Percentiles rank a stretch among this genome's conserved stretches.
These are phyloP conservation scores for Latrodectus hesperus DNA, from an alignment of 2,888 invertebrate genomes.

Conservation along the genomic window DNA sequence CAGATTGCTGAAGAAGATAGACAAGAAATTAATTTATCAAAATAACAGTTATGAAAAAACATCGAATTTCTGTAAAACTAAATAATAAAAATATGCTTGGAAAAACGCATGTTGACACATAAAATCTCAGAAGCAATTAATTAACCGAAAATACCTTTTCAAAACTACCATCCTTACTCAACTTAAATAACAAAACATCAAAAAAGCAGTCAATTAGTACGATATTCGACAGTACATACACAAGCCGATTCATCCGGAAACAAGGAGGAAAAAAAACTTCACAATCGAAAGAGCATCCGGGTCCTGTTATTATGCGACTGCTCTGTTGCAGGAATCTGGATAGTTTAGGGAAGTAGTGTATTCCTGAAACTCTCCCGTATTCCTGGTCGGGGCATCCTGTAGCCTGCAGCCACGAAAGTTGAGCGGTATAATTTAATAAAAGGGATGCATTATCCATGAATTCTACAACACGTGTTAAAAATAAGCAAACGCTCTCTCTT, in stretches of 20 bases:
- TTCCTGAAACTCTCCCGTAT: slow-evolving; percentile 38
- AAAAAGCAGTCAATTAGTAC: neutral
- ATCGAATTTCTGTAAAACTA: too few relatives aligned
- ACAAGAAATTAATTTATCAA: too few relatives aligned
- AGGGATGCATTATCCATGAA: slow-evolving; percentile 65
- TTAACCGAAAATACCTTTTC: neutral
- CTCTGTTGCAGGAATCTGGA: slow-evolving; percentile 44
- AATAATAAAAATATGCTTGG: too few relatives aligned
- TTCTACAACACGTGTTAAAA: slow-evolving; percentile 63
- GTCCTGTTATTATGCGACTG: neutral
- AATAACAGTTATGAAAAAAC: too few relatives aligned
- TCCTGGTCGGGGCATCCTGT: slow-evolving; percentile 22
- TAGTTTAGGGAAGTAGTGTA: slow-evolving; percentile 40
- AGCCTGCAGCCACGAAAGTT: slow-evolving; percentile 44
- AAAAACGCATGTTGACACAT: neutral
- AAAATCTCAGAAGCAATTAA: neutral
- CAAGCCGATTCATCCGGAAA: neutral
- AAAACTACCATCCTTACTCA: neutral
- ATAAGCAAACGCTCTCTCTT: slow-evolving; percentile 57
- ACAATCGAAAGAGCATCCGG: neutral
- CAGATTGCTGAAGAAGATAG: too few relatives aligned
- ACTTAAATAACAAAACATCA: neutral
- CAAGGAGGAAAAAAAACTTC: neutral
- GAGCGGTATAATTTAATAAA: slow-evolving; percentile 57
- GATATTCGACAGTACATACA: neutral